These are phyloP conservation scores for Cerceris rybyensis DNA, from an alignment of 2,888 invertebrate genomes.

Conservation along the genomic window DNA sequence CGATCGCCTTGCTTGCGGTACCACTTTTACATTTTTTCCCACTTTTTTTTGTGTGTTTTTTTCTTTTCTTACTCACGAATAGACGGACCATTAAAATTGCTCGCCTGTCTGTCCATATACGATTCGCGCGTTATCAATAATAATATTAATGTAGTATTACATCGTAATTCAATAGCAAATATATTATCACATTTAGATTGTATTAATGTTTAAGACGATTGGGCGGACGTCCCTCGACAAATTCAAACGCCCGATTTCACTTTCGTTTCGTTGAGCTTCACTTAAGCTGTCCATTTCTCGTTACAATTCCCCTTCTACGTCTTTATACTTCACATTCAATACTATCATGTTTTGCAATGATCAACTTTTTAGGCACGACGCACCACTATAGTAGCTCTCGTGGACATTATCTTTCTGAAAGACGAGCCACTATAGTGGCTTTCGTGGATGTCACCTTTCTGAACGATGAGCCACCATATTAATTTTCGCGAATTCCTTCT, in stretches of 20 bases:
- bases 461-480: too few relatives aligned
- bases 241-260: constrained; percentile 34
- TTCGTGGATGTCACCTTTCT: too few relatives aligned
- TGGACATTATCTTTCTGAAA: too few relatives aligned
- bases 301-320: neutral
- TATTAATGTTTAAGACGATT: constrained; percentile 80
- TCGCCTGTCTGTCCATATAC: constrained; percentile 50
- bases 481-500: too few relatives aligned
- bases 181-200: constrained; percentile 82
- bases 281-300: too few relatives aligned
- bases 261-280: neutral
- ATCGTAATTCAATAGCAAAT: constrained; percentile 79
- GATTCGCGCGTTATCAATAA: constrained; percentile 65
- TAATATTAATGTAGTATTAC: constrained; percentile 64
- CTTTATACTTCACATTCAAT: neutral
- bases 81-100: constrained; percentile 58
- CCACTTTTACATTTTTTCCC: constrained; percentile 8
- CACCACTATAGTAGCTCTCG: too few relatives aligned
- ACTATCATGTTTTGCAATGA: too few relatives aligned
- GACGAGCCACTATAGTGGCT: too few relatives aligned
- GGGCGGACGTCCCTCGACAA: constrained; percentile 65
- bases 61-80: constrained; percentile 2
- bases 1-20: constrained; percentile 39
- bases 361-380: too few relatives aligned
- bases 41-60: neutral